Evolutionary conservation across 2,888 invertebrate species (phyloP).

Genomic region (Phengaris alcon): DNA sequence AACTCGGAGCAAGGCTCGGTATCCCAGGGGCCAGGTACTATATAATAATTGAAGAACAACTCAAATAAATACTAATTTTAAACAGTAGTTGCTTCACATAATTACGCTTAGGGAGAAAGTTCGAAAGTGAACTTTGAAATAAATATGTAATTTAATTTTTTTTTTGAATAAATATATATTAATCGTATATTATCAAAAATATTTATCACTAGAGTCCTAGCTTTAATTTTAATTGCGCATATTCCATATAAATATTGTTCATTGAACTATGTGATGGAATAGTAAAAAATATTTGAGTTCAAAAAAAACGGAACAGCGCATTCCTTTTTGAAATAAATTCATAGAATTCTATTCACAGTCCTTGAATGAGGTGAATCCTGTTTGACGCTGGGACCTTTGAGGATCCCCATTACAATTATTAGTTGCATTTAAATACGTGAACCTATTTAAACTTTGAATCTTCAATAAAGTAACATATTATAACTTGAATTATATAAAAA

Average conservation of each 20-base stretch:
- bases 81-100: too few species aligned
- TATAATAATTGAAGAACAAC: too few species aligned
- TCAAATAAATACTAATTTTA: too few species aligned
- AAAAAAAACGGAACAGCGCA: not conserved
- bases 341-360: conserved; percentile 13
- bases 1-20: too few species aligned
- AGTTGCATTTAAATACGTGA: not conserved
- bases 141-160: too few species aligned
- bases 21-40: too few species aligned
- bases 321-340: conserved; percentile 11
- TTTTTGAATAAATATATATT: too few species aligned
- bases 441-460: not conserved
- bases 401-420: conserved; percentile 22
- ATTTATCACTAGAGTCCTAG: too few species aligned
- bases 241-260: not conserved
- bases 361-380: not conserved
- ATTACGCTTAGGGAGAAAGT: too few species aligned
- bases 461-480: not conserved
- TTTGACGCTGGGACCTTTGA: conserved; percentile 8
- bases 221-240: not conserved
- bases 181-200: too few species aligned
- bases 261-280: not conserved
- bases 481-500: conserved; percentile 3
- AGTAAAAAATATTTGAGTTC: conserved; percentile 18
- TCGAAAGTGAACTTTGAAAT: too few species aligned